phyloP scores from a whole-genome alignment of 2,888 invertebrate genomes.

The Dusona sp. region DNA sequence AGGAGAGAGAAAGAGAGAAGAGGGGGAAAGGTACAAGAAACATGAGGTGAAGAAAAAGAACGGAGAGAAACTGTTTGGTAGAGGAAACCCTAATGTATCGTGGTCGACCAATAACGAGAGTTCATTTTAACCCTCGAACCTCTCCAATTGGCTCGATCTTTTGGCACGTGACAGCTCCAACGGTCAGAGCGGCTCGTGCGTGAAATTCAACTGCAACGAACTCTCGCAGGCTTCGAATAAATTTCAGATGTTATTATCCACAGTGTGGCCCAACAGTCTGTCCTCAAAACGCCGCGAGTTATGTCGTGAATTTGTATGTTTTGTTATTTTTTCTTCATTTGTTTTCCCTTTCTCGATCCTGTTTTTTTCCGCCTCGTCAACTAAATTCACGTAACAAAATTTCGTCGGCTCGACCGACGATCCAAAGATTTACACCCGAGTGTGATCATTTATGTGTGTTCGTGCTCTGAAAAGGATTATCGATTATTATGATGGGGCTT shows the following conservation, averaged over 20 bases:
- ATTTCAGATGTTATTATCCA: conserved; percentile 31
- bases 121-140: conserved; percentile 43
- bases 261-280: conserved; percentile 70
- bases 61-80: conserved; percentile 20
- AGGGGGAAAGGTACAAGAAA: conserved; percentile 3
- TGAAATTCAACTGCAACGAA: conserved; percentile 70
- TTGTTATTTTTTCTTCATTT: conserved; percentile 8
- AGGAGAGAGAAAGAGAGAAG: not conserved
- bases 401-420: not conserved
- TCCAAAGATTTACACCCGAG: not conserved
- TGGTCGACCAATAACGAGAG: conserved; percentile 42
- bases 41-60: conserved; percentile 39
- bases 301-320: conserved; percentile 41
- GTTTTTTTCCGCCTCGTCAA: conserved; percentile 26
- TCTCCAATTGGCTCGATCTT: conserved; percentile 65
- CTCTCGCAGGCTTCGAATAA: conserved; percentile 25
- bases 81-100: conserved; percentile 23
- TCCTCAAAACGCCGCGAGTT: conserved; percentile 65
- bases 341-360: conserved; percentile 17
- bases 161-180: conserved; percentile 75
- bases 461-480: conserved; percentile 21
- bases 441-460: not conserved
- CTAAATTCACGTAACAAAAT: conserved; percentile 17
- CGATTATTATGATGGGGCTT: conserved; percentile 62
- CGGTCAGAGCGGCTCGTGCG: conserved; percentile 74